Evolutionary conservation across 2,797 vertebrate genomes (phyloP).

Genomic region (Numenius phaeopus): DNA sequence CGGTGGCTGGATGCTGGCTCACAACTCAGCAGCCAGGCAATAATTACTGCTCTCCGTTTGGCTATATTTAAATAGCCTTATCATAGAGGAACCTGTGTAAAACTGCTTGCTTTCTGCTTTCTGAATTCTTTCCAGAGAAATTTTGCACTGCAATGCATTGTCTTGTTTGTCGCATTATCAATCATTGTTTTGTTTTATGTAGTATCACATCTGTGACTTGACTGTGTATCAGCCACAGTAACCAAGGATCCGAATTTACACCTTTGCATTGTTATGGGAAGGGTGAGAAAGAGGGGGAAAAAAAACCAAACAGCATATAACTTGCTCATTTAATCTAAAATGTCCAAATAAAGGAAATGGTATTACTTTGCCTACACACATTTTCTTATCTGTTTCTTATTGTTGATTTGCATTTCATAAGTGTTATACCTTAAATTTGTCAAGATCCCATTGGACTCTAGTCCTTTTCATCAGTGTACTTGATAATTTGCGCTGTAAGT

Average conservation of each 20-base stretch:
- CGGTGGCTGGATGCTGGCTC: background rate
- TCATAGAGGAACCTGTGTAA: background rate
- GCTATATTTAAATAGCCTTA: background rate
- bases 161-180: background rate
- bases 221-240: background rate
- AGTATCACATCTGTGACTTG: background rate
- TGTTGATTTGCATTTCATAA: background rate
- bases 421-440: background rate
- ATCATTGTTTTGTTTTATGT: background rate
- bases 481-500: accelerated
- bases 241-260: background rate
- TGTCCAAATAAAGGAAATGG: background rate
- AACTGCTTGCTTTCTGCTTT: background rate
- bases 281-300: too few species aligned
- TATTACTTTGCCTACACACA: background rate
- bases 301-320: background rate
- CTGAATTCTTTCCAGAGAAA: background rate
- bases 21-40: background rate
- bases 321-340: background rate
- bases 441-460: background rate
- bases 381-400: background rate
- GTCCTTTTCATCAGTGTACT: background rate
- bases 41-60: background rate
- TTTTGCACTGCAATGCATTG: background rate
- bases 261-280: background rate